A percentile compares a stretch with the other conserved stretches of the same genome.
These are phyloP conservation scores for Psephotus haematonotus DNA, from an alignment of 2,113 vertebrate species.

Conservation along the genomic window DNA sequence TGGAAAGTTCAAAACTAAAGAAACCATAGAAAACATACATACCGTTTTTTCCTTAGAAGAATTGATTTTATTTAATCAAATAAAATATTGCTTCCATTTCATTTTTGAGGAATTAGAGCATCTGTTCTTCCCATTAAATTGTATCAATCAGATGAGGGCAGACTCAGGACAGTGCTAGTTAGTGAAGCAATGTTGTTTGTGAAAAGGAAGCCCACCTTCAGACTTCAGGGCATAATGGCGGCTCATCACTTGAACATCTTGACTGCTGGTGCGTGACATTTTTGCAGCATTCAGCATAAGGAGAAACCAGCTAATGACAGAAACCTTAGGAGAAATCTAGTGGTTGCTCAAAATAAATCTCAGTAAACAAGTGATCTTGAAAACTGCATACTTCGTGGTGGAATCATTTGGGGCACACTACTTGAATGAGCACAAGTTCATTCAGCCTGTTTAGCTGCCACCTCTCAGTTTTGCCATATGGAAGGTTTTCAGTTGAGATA, in stretches of 20 bases:
- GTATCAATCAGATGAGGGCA: background rate
- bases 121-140: background rate
- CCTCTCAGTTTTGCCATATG: conserved; percentile 60
- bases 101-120: background rate
- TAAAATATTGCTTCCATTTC: background rate
- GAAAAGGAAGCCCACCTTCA: background rate
- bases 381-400: background rate
- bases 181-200: background rate
- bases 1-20: background rate
- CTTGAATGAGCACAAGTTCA: conserved; percentile 28
- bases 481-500: conserved; percentile 45
- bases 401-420: background rate
- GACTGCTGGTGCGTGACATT: background rate
- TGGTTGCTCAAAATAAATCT: background rate
- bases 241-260: background rate
- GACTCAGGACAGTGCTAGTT: background rate
- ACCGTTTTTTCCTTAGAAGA: background rate
- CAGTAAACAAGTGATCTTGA: background rate
- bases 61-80: background rate
- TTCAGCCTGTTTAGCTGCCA: conserved; percentile 30
- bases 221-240: background rate
- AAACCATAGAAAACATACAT: background rate
- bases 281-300: background rate
- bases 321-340: background rate
- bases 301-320: background rate